A percentile compares a stretch with the other conserved stretches of the same genome.
Conservation (phyloP, 2,797 vertebrate genomes). For the Ciconia nigra region DNA sequence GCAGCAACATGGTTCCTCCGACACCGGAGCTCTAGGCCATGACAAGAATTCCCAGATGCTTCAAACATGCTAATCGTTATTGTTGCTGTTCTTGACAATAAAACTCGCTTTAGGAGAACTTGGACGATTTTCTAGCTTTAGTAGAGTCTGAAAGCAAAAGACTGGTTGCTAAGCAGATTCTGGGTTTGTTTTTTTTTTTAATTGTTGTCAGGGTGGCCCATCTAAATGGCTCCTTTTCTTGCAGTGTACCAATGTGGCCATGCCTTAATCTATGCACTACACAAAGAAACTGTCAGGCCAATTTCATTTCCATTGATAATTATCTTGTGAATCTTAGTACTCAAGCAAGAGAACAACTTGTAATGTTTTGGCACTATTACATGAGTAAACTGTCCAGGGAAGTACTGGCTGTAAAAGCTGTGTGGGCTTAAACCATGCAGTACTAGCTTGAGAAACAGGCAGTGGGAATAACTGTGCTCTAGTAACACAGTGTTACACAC, state of each 20-base stretch:
- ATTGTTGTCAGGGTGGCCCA: background rate
- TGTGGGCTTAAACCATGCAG: background rate
- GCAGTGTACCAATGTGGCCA: rapidly evolving
- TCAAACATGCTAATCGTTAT: background rate
- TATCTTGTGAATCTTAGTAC: background rate
- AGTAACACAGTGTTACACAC: background rate
- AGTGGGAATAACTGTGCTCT: conserved; percentile 10
- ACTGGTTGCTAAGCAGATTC: background rate
- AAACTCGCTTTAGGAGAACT: background rate
- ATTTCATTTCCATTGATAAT: background rate
- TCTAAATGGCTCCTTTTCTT: background rate
- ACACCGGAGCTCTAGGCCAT: background rate
- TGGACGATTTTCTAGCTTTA: background rate
- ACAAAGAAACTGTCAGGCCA: background rate
- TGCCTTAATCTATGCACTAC: background rate
- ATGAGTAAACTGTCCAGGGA: background rate
- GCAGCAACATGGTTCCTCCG: background rate
- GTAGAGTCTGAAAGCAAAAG: background rate
- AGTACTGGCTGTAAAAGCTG: background rate
- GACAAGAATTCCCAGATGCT: background rate
- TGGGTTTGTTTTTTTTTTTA: background rate
- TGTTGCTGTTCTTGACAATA: background rate
- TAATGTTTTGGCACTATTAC: background rate
- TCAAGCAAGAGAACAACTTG: background rate
- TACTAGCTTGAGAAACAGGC: background rate